Base-by-base conservation (phyloP, 2,113 vertebrate genomes). In the Leucopternis melanops region DNA sequence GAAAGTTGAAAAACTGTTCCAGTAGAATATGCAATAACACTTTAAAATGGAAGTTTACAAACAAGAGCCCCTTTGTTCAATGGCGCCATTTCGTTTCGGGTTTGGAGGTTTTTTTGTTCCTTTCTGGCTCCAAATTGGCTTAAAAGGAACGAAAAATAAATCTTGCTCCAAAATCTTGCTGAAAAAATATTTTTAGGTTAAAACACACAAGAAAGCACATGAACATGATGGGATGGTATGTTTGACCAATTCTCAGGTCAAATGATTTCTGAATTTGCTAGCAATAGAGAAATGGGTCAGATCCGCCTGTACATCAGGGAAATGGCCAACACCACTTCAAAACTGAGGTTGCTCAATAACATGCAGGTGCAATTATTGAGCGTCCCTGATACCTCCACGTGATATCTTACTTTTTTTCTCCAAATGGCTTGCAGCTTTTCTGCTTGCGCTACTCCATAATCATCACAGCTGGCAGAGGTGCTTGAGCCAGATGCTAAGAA, bases 21-120 rank as follows among this genome's bases (percentile, higher is more conserved):
- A 72, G 70, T 45, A 75, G 61, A 88, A 85, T 79, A 71, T 82
- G 62, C 73, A 86, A 44, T 40, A 75, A 62, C 69, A 63, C 73
- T 92, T 88, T 45, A 74, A 94, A 86, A 89, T 89, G 61, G 80
- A 92, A 88, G 88, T 94, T 95, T 82, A 93, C 49, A 92, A 95
- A 96, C 95, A 96, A 94, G 83, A 95, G 81, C 45, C 40, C 25
- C 73, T 91, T 95, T 93, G 88, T 96, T 85, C 77, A 21, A 36
- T 61, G 27, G 69, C 5, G 8, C 69, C 21, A 1, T 81, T 95
- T 92, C 17, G 1, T 71, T 89, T 86, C 36, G 52, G 66, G 32
- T 74, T 92, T 89, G 86, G 77, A 94, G 69, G 44, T 8, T 59
- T 94, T 94, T 94, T 79, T 95, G 70, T 80, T 94, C n/a, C 49